Conservation (phyloP, 2,797 vertebrate genomes). For the Alfaro cultratus region DNA sequence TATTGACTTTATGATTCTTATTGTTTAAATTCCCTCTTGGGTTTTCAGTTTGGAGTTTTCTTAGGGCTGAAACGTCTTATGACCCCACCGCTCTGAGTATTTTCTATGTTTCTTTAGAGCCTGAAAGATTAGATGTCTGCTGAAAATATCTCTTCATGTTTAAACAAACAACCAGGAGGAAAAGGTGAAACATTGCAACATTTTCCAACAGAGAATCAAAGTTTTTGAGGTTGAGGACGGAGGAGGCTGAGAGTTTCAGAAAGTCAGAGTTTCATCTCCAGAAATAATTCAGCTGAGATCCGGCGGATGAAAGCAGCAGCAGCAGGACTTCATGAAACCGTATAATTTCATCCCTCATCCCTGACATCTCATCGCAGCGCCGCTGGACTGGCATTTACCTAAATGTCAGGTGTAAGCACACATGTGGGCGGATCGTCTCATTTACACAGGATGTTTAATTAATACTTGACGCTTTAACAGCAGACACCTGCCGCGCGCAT, state of each 20-base stretch:
- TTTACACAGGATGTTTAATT: constrained; percentile 49
- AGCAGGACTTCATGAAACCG: constrained; percentile 17
- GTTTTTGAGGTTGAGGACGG: neutral
- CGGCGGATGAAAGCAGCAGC: neutral
- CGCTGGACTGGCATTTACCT: constrained; percentile 10
- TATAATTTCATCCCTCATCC: constrained; percentile 21
- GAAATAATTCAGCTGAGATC: constrained; percentile 1
- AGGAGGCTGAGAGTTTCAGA: neutral
- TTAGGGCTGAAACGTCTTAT: neutral
- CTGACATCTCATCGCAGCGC: constrained; percentile 10
- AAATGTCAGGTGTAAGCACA: constrained; percentile 50
- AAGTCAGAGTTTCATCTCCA: neutral
- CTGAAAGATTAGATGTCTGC: neutral
- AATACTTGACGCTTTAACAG: constrained; percentile 23
- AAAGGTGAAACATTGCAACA: neutral
- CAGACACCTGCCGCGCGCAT: constrained; percentile 29
- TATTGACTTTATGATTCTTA: neutral
- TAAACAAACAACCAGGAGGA: neutral
- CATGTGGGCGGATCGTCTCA: constrained; percentile 28
- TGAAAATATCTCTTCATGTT: neutral
- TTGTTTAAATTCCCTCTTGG: neutral
- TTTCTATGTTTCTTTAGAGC: neutral
- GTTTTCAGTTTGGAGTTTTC: neutral
- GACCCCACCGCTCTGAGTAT: neutral
- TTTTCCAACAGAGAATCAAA: neutral